Evolutionary conservation across 2,888 invertebrate species (phyloP).

Genomic region (Morpho helenor): DNA sequence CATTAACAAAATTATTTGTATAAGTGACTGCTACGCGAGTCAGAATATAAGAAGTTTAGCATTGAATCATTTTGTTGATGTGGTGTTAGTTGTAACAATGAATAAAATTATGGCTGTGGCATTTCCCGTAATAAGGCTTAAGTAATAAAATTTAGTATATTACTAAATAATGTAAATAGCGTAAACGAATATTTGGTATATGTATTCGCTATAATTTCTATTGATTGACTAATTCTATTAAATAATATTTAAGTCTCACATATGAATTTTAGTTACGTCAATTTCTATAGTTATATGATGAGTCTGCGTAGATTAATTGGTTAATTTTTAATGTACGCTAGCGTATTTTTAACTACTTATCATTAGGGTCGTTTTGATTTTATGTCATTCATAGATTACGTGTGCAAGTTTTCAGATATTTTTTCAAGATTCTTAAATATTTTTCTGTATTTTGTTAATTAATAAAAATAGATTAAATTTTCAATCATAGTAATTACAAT

Average conservation of each 20-base stretch:
- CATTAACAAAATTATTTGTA: too few species aligned
- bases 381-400: slow-evolving; percentile 7
- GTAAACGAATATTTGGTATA: slow-evolving; percentile 47
- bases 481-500: too few species aligned
- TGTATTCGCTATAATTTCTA: slow-evolving; percentile 52
- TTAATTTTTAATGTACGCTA: slow-evolving; percentile 56
- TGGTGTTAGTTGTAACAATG: too few species aligned
- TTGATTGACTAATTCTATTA: slow-evolving; percentile 50
- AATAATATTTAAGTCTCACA: slow-evolving; percentile 51
- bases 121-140: slow-evolving; percentile 57
- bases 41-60: too few species aligned
- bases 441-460: too few species aligned
- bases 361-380: slow-evolving; percentile 40
- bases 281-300: slow-evolving; percentile 55
- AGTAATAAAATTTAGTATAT: slow-evolving; percentile 75
- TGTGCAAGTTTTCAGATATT: not conserved
- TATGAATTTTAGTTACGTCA: slow-evolving; percentile 58
- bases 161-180: slow-evolving; percentile 76
- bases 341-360: slow-evolving; percentile 40
- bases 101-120: slow-evolving; percentile 6
- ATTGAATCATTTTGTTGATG: too few species aligned
- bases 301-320: slow-evolving; percentile 60
- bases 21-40: too few species aligned
- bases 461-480: too few species aligned
- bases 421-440: too few species aligned